A percentile compares a stretch with the other conserved stretches of the same genome.
Evolutionary conservation across 2,888 invertebrate species (phyloP).

Genomic region (Troilus luridus): DNA sequence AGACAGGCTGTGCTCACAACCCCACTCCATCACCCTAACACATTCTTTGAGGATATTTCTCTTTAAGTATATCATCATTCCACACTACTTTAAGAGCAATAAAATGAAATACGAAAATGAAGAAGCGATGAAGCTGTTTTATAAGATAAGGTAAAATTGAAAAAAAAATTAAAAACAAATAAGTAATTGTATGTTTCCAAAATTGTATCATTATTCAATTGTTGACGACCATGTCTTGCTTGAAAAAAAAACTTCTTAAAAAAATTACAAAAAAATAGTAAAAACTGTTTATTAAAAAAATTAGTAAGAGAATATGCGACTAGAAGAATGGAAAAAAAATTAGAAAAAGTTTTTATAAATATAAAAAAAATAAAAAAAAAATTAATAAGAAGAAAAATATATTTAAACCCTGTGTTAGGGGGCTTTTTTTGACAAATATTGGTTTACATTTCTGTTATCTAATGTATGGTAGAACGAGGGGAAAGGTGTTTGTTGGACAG

Average conservation of each 20-base stretch:
- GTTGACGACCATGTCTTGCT: constrained; percentile 51
- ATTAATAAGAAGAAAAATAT: constrained; percentile 46
- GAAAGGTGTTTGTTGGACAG: constrained; percentile 51
- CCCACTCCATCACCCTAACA: constrained; percentile 57
- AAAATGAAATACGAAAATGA: constrained; percentile 41
- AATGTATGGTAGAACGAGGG: constrained; percentile 43
- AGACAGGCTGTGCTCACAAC: constrained; percentile 59
- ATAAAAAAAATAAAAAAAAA: constrained; percentile 48
- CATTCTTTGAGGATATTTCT: constrained; percentile 56
- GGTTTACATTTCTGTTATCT: constrained; percentile 56
- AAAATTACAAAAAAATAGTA: constrained; percentile 53
- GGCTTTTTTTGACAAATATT: constrained; percentile 59
- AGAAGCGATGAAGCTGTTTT: constrained; percentile 53
- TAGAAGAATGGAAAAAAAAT: constrained; percentile 47
- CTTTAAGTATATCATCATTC: constrained; percentile 57
- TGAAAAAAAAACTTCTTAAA: constrained; percentile 43
- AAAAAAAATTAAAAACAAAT: constrained; percentile 35
- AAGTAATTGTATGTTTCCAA: constrained; percentile 46
- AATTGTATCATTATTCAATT: constrained; percentile 22
- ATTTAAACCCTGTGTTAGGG: constrained; percentile 50
- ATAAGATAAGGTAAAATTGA: constrained; percentile 41
- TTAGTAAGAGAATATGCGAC: constrained; percentile 46
- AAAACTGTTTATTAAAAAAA: constrained; percentile 55
- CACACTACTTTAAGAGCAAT: constrained; percentile 60
- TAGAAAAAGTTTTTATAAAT: constrained; percentile 52